A percentile compares a stretch with the other conserved stretches of the same genome.
Conservation (phyloP, 2,888 invertebrate species). For the Seladonia tumulorum region DNA sequence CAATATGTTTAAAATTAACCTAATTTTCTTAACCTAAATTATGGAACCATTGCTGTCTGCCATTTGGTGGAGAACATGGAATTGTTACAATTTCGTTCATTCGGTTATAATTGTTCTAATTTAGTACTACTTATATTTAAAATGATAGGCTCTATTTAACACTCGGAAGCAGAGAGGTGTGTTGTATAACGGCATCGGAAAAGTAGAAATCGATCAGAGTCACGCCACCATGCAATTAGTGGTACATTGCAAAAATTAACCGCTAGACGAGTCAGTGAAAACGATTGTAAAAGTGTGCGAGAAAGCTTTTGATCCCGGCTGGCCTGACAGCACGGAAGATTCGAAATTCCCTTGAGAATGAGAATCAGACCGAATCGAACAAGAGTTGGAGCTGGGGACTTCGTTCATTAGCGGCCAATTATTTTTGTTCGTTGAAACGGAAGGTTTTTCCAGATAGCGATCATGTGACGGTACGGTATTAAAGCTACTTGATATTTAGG, state of each 20-base stretch:
- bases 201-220: constrained; percentile 5
- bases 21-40: no score
- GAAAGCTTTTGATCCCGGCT: constrained; percentile 29
- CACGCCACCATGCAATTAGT: not conserved
- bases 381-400: constrained; percentile 6
- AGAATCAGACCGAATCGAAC: constrained; percentile 54
- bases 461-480: constrained; percentile 37
- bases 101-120: not conserved
- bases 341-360: constrained; percentile 45
- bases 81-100: not conserved
- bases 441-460: constrained; percentile 43
- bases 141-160: not conserved
- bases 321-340: constrained; percentile 29
- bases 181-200: not conserved
- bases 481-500: constrained; percentile 36
- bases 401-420: constrained; percentile 81
- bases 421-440: constrained; percentile 76
- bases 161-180: not conserved
- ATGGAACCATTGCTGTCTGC: no score
- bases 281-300: not conserved
- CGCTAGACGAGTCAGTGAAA: not conserved
- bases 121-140: not conserved
- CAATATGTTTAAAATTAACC: no score
- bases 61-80: not conserved
- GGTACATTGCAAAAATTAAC: constrained; percentile 1